Evolutionary conservation across 1,140 invertebrate genomes (phyloP).

Genomic region (Drosophila varians): DNA sequence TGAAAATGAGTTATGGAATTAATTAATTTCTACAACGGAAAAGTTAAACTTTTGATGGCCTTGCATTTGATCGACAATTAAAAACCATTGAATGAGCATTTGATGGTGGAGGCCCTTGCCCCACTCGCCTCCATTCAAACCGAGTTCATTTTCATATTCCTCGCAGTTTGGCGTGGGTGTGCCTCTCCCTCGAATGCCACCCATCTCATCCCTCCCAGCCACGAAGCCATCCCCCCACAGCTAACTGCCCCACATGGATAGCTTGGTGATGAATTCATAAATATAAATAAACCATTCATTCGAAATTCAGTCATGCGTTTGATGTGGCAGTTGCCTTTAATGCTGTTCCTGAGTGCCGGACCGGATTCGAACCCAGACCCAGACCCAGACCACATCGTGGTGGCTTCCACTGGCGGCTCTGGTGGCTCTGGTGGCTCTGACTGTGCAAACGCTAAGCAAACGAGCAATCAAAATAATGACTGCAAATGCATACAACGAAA

Average conservation of each 20-base stretch:
- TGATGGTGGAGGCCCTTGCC: neutral
- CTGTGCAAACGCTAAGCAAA: conserved; percentile 51
- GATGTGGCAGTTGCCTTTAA: conserved; percentile 34
- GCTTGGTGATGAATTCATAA: conserved; percentile 70
- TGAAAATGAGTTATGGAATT: neutral
- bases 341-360: conserved; percentile 16
- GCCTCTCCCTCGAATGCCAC: neutral
- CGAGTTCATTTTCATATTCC: neutral
- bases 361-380: conserved; percentile 1
- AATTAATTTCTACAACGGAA: neutral
- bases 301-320: conserved; percentile 69
- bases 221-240: neutral
- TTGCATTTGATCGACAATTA: neutral
- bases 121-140: neutral
- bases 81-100: neutral
- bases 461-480: conserved; percentile 77
- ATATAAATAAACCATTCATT: conserved; percentile 63
- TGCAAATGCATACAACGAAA: conserved; percentile 76
- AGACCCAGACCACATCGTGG: neutral
- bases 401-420: neutral
- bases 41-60: neutral
- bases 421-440: conserved; percentile 1
- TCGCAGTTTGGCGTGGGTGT: neutral
- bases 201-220: neutral
- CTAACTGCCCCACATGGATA: neutral